Percentiles rank a stretch among this genome's conserved stretches.
These are phyloP conservation scores for Epinotia ramella DNA, from an alignment of 2,888 invertebrate species.

Conservation along the genomic window DNA sequence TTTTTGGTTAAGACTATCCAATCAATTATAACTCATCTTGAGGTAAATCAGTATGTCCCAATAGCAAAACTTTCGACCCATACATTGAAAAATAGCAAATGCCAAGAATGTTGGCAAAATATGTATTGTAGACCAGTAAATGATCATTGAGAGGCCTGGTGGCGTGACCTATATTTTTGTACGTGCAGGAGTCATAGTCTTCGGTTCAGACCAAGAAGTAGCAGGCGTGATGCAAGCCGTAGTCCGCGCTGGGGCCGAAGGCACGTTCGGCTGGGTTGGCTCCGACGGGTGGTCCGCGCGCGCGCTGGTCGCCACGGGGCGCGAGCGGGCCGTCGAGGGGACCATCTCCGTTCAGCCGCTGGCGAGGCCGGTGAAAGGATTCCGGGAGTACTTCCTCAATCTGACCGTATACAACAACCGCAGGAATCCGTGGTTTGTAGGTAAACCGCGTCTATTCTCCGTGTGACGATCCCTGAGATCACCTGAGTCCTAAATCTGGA, in stretches of 20 bases:
- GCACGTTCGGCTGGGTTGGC: constrained; percentile 97
- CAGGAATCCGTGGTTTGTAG: constrained; percentile 98
- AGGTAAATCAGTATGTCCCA: too few relatives aligned
- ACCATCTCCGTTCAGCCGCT: constrained; percentile 97
- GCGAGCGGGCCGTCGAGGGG: constrained; percentile 90
- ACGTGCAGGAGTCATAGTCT: constrained; percentile 94
- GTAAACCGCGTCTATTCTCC: constrained; percentile 77
- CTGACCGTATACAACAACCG: constrained; percentile 94
- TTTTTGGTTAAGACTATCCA: too few relatives aligned
- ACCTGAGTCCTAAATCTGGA: neutral
- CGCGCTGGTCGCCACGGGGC: constrained; percentile 92
- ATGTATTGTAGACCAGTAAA: too few relatives aligned
- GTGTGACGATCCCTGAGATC: neutral
- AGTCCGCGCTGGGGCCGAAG: constrained; percentile 92
- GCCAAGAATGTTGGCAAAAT: too few relatives aligned
- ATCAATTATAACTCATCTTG: too few relatives aligned
- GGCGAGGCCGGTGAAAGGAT: constrained; percentile 94
- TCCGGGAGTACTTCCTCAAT: constrained; percentile 93
- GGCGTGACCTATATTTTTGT: neutral
- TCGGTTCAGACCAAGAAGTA: constrained; percentile 98
- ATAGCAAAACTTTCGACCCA: too few relatives aligned
- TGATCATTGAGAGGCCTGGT: neutral
- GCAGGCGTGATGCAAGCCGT: constrained; percentile 97
- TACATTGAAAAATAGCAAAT: too few relatives aligned
- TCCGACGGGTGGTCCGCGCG: constrained; percentile 98